A percentile compares a stretch with the other conserved stretches of the same genome.
Conservation (phyloP, 2,797 vertebrate species). For the Buphagus erythrorhynchus region DNA sequence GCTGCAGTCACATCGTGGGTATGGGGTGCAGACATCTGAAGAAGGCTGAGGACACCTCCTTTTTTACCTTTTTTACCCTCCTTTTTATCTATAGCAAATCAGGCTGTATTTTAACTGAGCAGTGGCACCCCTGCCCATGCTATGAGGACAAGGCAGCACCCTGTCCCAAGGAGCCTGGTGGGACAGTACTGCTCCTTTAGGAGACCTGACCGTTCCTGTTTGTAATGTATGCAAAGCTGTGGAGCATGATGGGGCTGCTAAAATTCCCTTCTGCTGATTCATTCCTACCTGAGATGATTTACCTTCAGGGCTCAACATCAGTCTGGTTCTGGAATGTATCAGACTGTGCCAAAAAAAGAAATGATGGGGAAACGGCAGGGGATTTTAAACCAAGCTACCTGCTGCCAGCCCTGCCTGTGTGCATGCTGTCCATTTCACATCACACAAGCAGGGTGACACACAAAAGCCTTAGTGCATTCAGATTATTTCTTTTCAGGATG, state of each 20-base stretch:
- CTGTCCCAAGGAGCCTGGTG: background rate
- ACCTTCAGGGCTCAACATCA: background rate
- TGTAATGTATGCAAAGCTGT: background rate
- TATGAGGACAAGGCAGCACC: background rate
- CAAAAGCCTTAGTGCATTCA: background rate
- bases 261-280: background rate
- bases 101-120: background rate
- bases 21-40: background rate
- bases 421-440: background rate
- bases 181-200: background rate
- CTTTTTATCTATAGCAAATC: background rate
- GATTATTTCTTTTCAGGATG: background rate
- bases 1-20: rapidly evolving
- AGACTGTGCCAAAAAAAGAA: background rate
- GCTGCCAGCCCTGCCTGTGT: background rate
- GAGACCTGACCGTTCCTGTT: rapidly evolving
- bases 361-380: rapidly evolving
- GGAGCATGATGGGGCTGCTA: background rate
- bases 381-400: background rate
- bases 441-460: background rate
- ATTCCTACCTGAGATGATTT: background rate
- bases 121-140: rapidly evolving
- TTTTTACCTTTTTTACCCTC: too few species aligned
- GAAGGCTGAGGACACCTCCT: background rate
- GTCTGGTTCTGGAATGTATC: background rate